phyloP scores from a whole-genome alignment of 2,113 vertebrate species.

The Gymnobelideus leadbeateri region DNA sequence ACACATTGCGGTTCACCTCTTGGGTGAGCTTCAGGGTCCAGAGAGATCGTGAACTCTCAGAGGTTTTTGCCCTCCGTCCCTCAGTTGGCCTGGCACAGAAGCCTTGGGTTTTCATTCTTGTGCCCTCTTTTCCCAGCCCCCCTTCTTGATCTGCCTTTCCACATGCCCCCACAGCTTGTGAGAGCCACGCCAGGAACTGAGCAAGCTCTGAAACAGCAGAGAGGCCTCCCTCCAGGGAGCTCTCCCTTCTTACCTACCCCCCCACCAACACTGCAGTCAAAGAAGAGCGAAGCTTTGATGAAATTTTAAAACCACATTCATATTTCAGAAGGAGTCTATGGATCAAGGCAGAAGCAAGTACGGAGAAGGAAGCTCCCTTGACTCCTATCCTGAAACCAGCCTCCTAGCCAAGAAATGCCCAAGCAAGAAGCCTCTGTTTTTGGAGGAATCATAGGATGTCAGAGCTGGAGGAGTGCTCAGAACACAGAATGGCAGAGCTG shows the following conservation, averaged over 20 bases:
- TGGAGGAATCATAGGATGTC: background rate
- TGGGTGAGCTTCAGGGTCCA: background rate
- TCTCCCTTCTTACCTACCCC: background rate
- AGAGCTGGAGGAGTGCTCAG: background rate
- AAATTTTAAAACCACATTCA: constrained; percentile 56
- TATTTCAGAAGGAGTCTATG: constrained; percentile 43
- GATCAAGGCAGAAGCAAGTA: background rate
- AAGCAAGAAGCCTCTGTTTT: background rate
- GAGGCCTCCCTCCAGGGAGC: background rate
- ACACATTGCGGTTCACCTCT: background rate
- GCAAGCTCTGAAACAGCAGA: background rate
- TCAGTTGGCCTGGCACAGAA: background rate
- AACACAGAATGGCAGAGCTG: background rate
- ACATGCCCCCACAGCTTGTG: background rate
- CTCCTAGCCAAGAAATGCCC: background rate
- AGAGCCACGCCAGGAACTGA: background rate
- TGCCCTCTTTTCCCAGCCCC: background rate
- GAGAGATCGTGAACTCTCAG: background rate
- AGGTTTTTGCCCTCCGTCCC: background rate
- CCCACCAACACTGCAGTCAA: background rate
- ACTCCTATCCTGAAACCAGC: background rate
- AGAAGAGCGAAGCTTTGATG: constrained; percentile 60
- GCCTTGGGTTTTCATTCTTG: background rate
- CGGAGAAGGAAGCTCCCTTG: background rate
- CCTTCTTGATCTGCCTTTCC: background rate